Evolutionary conservation across 1,140 invertebrate species (phyloP).

Genomic region (Eulimnadia texana): DNA sequence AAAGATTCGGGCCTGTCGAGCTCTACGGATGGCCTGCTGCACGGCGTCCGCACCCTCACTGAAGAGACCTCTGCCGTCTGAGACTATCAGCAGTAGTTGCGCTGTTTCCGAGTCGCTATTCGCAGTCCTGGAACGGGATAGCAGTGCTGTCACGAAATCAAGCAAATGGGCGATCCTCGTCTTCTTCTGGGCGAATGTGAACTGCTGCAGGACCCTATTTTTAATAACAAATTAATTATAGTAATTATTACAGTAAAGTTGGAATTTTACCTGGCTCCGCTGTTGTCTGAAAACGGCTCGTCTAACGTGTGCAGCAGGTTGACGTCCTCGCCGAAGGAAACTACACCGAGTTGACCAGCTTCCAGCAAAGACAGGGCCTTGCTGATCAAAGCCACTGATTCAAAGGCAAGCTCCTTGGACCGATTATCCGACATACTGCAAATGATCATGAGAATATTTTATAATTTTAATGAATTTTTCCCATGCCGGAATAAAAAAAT

Average conservation of each 20-base stretch:
- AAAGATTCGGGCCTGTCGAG: conserved; percentile 69
- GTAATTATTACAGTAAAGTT: background rate
- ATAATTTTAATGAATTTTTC: too few species aligned
- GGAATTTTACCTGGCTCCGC: conserved; percentile 48
- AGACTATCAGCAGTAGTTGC: conserved; percentile 81
- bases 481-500: too few species aligned
- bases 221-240: conserved; percentile 13
- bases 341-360: conserved; percentile 75
- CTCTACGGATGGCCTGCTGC: conserved; percentile 57
- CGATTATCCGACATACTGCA: conserved; percentile 72
- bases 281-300: conserved; percentile 67
- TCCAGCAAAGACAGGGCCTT: conserved; percentile 83
- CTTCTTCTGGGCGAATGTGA: conserved; percentile 65
- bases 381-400: conserved; percentile 82
- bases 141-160: conserved; percentile 55
- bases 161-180: conserved; percentile 66
- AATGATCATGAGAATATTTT: too few species aligned
- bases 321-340: conserved; percentile 82
- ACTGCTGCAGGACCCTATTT: conserved; percentile 47
- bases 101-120: conserved; percentile 44
- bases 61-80: conserved; percentile 85
- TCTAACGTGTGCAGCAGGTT: conserved; percentile 69
- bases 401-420: conserved; percentile 81
- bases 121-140: conserved; percentile 31
- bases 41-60: conserved; percentile 72